Evolutionary conservation across 2,888 invertebrate species (phyloP), one percentile per base, ranked within the genome.

Genomic region (Kuschelorhynchus macadamiae): DNA sequence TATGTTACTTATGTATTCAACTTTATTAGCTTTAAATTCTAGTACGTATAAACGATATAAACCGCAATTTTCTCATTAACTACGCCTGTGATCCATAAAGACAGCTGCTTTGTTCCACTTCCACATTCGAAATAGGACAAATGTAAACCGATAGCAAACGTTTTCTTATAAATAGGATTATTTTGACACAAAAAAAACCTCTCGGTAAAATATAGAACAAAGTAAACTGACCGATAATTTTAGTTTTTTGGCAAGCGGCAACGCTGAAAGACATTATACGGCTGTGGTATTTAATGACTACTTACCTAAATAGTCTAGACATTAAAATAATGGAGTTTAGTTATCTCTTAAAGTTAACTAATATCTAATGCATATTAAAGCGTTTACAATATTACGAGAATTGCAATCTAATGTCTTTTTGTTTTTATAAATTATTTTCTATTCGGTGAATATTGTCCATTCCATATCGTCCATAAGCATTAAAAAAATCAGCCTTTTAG

Each of bases 101-200:
- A 14, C 25, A 41, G 8, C 21, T 55, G 16, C 17, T 36, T 36
- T 36, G 12, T 49, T 42, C 1, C 30, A 41, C 39, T 16, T 18
- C 4, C 36, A 36, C 2, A 8, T 36, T 36, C 5, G 30, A 46
- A 66, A 66, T 60, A 55, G 46, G 60, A 41, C 46, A 39, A 25
- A 9, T 33, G 64, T 33, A 69, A 69, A 49, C 55, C 53, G 64
- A 69, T 65, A 55, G 69, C 69, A 69, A 69, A 65, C 69, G 55
- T 44, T 42, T 52, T 52, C 52, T 21, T 69, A 69, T 60, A 65
- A 69, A 69, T 69, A 69, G 69, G 44, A 69, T 47, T 44, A 47
- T 57, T 53, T 68, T 64, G 41, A 20, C 62, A 49, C n/a, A n/a
- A n/a, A 46, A 57, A 67, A 67, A 56, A 59, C n/a, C 4, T 18